Evolutionary conservation across 2,888 invertebrate species (phyloP).

Genomic region (Tuberolachnus salignus): DNA sequence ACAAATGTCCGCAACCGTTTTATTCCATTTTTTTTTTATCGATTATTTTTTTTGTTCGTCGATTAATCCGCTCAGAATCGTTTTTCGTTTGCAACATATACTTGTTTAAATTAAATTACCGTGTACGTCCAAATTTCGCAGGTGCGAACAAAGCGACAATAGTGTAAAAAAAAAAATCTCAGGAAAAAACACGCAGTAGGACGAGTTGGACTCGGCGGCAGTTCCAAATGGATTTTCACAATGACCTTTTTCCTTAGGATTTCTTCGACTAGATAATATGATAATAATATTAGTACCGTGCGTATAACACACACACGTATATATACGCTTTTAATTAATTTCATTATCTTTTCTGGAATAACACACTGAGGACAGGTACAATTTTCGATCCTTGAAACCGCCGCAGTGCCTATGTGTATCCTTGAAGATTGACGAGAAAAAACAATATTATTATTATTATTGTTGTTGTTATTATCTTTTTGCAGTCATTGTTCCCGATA

Average conservation of each 20-base stretch:
- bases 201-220: conserved; percentile 38
- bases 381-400: conserved; percentile 45
- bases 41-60: too few species aligned
- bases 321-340: conserved; percentile 41
- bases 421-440: conserved; percentile 50
- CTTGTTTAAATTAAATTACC: too few species aligned
- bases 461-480: too few species aligned
- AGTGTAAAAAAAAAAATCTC: too few species aligned
- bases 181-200: too few species aligned
- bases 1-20: too few species aligned
- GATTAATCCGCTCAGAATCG: too few species aligned
- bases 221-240: conserved; percentile 48
- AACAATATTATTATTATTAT: conserved; percentile 52
- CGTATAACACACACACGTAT: neutral
- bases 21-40: too few species aligned
- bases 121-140: too few species aligned
- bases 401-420: neutral
- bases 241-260: conserved; percentile 41
- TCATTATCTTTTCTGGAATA: conserved; percentile 42
- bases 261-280: conserved; percentile 2
- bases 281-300: neutral
- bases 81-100: too few species aligned
- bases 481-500: conserved; percentile 44
- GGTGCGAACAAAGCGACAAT: too few species aligned
- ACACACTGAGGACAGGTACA: conserved; percentile 8